Base-by-base conservation (phyloP, 37 sponge, comb jelly and placozoan species). In the Halisarca cf. caerulea region DNA sequence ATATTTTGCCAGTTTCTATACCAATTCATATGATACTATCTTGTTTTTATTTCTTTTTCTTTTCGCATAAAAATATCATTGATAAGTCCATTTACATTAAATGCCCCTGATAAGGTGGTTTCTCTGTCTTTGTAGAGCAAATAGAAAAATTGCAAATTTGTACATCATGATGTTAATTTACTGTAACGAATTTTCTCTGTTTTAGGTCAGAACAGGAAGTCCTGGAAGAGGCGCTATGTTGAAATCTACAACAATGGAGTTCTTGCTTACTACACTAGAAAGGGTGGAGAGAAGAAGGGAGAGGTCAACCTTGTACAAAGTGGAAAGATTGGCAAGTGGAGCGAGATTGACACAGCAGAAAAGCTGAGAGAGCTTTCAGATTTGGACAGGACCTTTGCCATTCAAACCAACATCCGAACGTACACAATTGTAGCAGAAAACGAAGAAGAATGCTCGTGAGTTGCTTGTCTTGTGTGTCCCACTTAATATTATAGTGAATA, bases 221-320 rank as follows among this genome's bases (percentile, higher is more conserved):
- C 40, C 24, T 81, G 82, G 82, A 81, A 81, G 82, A 81, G 60
- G 42, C 82, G 82, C 2, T 81, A 60, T 25, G 14, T 81, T 9
- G 62, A 60, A 23, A 41, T 81, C 2, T 36, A 37, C 14, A 27
- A 59, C 9, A 81, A 59, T 59, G 82, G 82, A 1, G 24, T 81
- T 23, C 37, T 81, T 25, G 42, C 32, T 9, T 81, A 81, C 62
- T 81, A 60, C 24, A 35, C 37, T 27, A 40, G 36, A 7, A 81
- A 81, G 41, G 82, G 82, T 9, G 82, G 82, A 3, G 41, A 59
- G 27, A 60, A 81, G 42, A 81, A 81, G 64, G 82, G 82, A 59
- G 62, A 60, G 0, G 60, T 81, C 20, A 64, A 81, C 25, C 17
- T 81, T 37, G 41, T 81, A 0, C 59, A 81, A 23, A 35, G 64